Evolutionary conservation across 64 coral and sea anemone species (phyloP).

Genomic region (Montipora foliosa): DNA sequence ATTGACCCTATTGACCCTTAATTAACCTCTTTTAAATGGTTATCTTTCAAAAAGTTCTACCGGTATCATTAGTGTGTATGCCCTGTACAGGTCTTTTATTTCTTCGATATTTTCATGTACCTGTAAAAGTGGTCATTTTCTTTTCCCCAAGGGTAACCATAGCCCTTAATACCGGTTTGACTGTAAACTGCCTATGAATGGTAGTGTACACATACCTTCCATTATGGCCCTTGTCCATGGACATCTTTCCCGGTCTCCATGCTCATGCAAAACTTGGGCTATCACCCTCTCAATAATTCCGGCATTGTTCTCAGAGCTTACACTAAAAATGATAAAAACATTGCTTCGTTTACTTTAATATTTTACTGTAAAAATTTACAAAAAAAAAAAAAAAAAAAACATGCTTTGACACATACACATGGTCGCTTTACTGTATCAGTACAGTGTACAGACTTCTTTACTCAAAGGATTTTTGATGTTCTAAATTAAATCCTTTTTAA

Average conservation of each 20-base stretch:
- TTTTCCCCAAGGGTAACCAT: conserved; percentile 7
- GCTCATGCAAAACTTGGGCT: neutral
- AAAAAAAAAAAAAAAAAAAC: conserved; percentile 9
- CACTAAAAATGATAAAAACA: neutral
- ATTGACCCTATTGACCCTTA: conserved; percentile 27
- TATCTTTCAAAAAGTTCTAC: neutral
- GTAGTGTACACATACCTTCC: conserved; percentile 34
- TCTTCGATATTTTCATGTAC: conserved; percentile 7
- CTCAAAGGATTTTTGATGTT: too few relatives aligned
- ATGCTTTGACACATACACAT: neutral
- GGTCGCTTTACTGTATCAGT: neutral
- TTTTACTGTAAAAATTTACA: conserved; percentile 11
- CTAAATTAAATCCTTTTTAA: neutral
- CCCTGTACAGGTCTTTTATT: neutral
- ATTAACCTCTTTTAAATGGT: conserved; percentile 3
- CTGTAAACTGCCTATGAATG: conserved; percentile 10
- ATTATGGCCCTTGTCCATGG: conserved; percentile 36
- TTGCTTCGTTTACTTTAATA: neutral
- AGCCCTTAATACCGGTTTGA: neutral
- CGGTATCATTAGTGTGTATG: neutral
- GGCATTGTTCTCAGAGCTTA: conserved; percentile 15
- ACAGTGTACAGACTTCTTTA: neutral
- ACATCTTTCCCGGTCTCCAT: conserved; percentile 43
- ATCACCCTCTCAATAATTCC: conserved; percentile 22
- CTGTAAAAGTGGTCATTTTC: conserved; percentile 1